Percentiles rank a stretch among this genome's conserved stretches.
phyloP scores from a whole-genome alignment of 2,888 invertebrate species.

The Drosophila cracens region DNA sequence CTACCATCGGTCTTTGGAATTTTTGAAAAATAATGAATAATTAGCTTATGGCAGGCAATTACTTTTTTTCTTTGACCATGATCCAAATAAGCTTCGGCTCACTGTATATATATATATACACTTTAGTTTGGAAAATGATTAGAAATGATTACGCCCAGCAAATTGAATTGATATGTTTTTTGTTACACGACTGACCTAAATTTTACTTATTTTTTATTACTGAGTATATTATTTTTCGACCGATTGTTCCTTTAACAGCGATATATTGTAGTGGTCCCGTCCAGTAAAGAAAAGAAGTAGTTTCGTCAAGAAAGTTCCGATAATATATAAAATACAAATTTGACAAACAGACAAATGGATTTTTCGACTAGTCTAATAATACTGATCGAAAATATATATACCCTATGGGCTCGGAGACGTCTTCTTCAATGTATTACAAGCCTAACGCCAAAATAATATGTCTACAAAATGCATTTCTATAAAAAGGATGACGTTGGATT shows the following conservation, averaged over 20 bases:
- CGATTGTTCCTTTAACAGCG: too few species aligned
- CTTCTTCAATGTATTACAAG: not conserved
- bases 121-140: not conserved
- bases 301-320: too few species aligned
- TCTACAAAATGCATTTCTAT: not conserved
- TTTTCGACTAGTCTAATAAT: not conserved
- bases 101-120: too few species aligned
- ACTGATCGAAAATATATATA: not conserved
- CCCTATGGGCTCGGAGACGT: not conserved
- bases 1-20: too few species aligned
- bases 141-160: not conserved
- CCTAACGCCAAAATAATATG: not conserved
- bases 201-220: not conserved
- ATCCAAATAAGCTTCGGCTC: too few species aligned
- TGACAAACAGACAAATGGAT: not conserved
- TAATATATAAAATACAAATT: not conserved
- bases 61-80: too few species aligned
- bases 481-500: not conserved
- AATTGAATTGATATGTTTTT: not conserved
- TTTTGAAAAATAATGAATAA: too few species aligned
- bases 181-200: not conserved
- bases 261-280: too few species aligned
- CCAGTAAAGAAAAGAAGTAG: too few species aligned
- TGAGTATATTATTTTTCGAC: too few species aligned
- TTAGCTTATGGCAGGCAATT: too few species aligned